Base-by-base conservation (phyloP, 1,140 invertebrate genomes). In the Zaprionus kolodkinae region DNA sequence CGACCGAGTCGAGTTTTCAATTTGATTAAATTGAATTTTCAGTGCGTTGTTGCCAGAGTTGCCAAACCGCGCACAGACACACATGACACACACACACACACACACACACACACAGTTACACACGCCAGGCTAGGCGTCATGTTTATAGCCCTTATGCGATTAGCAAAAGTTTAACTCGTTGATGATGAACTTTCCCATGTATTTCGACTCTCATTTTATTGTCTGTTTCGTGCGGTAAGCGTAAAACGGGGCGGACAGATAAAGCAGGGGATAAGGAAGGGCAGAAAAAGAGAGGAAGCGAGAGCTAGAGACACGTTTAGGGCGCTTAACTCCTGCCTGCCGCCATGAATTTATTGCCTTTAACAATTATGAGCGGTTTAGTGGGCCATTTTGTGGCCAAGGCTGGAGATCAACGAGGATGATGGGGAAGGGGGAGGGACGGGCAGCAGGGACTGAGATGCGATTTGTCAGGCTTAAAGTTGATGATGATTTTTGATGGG, bases 21-120 rank as follows among this genome's bases (percentile, higher is more conserved):
- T 88, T 87, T 80, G 33, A 84, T 73, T 71, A 84, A 88, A 87
- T 87, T 84, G 80, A 87, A 87, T 87, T 84, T 78, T 62, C 78
- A 81, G 54, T 60, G 59, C 61, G 56, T 52, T 59, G 72, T 52
- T 25, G 54, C 56, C 59, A 73, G 79, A 70, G 69, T 82, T 87
- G 61, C 84, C 76, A 82, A 57, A 13, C 38, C 35, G 15, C 35
- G 10, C 35, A 56, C 36, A 36, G 17, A 40, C 56, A 33, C 57
- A 10, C 11, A 61, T 2, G 4, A n/a, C 64, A 48, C 12, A 12
- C 10, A 15, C 13, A 15, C 12, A 54, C 33, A 21, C 6, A n/a
- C 17, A 17, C 64, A 35, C 45, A 43, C 35, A 21, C 2, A 38
- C 15, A 12, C 40, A 15, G n/a, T n/a, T n/a, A n/a, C n/a, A n/a